A percentile compares a stretch with the other conserved stretches of the same genome.
These are phyloP conservation scores for Brachionus calyciflorus DNA, from an alignment of 1,140 invertebrate genomes.

Conservation along the genomic window DNA sequence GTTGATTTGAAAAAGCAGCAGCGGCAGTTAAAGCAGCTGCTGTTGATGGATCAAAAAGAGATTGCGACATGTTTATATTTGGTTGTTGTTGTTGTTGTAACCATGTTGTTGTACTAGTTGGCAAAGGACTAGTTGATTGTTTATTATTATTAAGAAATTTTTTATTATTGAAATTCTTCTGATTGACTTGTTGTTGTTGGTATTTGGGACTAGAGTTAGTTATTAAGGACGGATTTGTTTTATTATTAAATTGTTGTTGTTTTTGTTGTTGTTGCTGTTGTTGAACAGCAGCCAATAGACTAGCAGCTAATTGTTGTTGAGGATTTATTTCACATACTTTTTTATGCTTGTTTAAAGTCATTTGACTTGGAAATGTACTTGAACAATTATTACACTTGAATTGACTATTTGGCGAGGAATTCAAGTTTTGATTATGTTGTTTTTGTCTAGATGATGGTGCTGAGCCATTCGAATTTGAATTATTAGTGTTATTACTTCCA, in stretches of 20 bases:
- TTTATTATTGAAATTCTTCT: slow-evolving; percentile 6
- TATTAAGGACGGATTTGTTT: not conserved
- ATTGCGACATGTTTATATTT: not conserved
- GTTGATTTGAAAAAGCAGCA: not conserved
- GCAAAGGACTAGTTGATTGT: slow-evolving; percentile 8
- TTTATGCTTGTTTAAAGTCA: slow-evolving; percentile 26
- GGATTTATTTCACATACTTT: not conserved
- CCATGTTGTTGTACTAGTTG: not conserved
- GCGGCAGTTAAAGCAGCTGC: slow-evolving; percentile 7
- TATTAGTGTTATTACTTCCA: no score
- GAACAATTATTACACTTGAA: slow-evolving; percentile 24
- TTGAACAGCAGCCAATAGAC: slow-evolving; percentile 9
- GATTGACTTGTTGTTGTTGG: not conserved
- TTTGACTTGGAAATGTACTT: slow-evolving; percentile 12
- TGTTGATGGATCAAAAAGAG: slow-evolving; percentile 14
- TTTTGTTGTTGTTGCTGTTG: slow-evolving; percentile 5
- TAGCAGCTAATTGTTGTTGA: slow-evolving; percentile 11
- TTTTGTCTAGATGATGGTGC: not conserved
- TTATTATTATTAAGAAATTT: not conserved
- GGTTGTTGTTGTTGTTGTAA: not conserved
- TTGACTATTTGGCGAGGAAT: no score
- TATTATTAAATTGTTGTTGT: not conserved
- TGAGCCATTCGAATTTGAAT: no score
- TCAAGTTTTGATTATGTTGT: not conserved
- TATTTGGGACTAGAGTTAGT: slow-evolving; percentile 27